These are phyloP conservation scores for Drosophila simulans DNA, from an alignment of 1,140 invertebrate species.

Conservation along the genomic window DNA sequence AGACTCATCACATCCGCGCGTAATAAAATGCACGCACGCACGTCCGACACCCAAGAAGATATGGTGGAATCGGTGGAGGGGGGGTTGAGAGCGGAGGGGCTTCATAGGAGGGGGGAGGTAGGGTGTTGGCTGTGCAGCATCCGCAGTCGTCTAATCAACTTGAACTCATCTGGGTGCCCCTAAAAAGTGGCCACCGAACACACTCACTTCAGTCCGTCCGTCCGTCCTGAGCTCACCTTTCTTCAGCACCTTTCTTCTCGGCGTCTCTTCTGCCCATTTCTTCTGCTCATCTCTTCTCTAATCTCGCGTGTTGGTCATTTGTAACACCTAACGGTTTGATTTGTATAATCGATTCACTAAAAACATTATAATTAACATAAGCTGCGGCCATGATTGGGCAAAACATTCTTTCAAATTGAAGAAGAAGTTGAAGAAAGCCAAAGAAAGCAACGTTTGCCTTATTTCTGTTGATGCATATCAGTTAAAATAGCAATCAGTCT, in stretches of 20 bases:
- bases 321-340: slow-evolving; percentile 77
- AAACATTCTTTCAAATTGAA: slow-evolving; percentile 1
- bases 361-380: slow-evolving; percentile 69
- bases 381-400: slow-evolving; percentile 18
- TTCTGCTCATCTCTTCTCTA: background rate
- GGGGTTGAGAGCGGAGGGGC: background rate
- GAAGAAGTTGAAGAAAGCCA: slow-evolving; percentile 7
- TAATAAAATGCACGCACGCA: slow-evolving; percentile 80
- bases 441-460: background rate
- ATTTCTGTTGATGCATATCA: too few relatives aligned
- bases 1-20: slow-evolving; percentile 67
- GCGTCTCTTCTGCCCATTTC: background rate
- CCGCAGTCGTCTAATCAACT: slow-evolving; percentile 72
- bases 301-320: slow-evolving; percentile 69
- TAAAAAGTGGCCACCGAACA: slow-evolving; percentile 25
- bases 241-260: background rate
- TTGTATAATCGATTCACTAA: slow-evolving; percentile 65
- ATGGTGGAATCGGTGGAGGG: background rate
- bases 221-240: background rate
- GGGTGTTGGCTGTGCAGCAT: slow-evolving; percentile 44
- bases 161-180: slow-evolving; percentile 59
- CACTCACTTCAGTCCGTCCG: slow-evolving; percentile 29
- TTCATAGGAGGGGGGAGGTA: background rate
- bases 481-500: too few relatives aligned
- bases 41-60: slow-evolving; percentile 58